Evolutionary conservation across 2,888 invertebrate species (phyloP), one percentile per base, ranked within the genome.

Genomic region (Philaethria dido): DNA sequence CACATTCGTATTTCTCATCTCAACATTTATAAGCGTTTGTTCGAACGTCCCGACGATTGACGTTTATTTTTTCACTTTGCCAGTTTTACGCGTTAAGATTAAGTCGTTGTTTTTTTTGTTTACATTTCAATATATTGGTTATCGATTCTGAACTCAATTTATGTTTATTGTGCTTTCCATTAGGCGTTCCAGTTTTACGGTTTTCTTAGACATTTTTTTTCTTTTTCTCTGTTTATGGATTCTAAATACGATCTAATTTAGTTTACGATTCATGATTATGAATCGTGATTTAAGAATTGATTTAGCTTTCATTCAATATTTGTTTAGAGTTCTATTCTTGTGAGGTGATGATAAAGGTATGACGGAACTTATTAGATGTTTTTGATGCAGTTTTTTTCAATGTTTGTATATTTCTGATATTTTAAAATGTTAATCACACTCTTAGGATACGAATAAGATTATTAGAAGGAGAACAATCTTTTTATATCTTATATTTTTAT

Each of bases 51-150:
- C 50, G 57, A 33, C 47, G 57, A 36, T 57, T 36, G 61, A 57
- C 57, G 62, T 64, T 68, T 62, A 64, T 65, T 59, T 69, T 62
- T 69, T 62, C 59, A 52, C 59, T 66, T 66, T 59, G 64, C 39
- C 68, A 63, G 61, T 68, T 65, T 57, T 47, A 62, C 69, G 65
- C 62, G 36, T 45, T 13, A n/a, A 59, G 59, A 69, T 65, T 69
- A 69, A 65, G 62, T 47, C 18, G 39, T 69, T 62, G 39, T 69
- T 61, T 62, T 50, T 68, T 64, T 68, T 68, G 64, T 68, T 68
- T 65, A 65, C 64, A 48, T 48, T 57, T 55, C 64, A 36, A 55
- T 64, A 62, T 68, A 62, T 68, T 61, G 68, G 57, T 65, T 65
- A 65, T 68, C 68, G 48, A 64, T 65, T 65, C 59, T 48, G n/a